Percentiles rank a stretch among this genome's conserved stretches.
These are phyloP conservation scores for Orthosia incerta DNA, from an alignment of 2,888 invertebrate genomes.

Conservation along the genomic window DNA sequence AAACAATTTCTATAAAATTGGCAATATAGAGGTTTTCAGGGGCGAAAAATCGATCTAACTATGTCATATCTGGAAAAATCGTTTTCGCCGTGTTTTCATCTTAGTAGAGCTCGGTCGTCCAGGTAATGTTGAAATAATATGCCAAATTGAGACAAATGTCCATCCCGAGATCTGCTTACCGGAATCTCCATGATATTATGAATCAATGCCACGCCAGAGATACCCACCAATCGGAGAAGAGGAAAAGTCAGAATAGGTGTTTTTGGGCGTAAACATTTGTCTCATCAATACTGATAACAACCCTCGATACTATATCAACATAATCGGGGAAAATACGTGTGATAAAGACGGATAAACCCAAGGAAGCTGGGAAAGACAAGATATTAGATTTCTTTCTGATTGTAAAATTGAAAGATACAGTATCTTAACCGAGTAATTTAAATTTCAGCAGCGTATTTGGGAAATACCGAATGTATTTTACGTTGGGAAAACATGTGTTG, in stretches of 20 bases:
- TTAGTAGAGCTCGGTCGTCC: no score
- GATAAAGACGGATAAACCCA: constrained; percentile 36
- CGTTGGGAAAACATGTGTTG: neutral
- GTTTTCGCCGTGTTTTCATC: no score
- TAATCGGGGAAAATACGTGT: constrained; percentile 32
- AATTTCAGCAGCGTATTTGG: constrained; percentile 6
- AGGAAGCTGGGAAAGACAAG: constrained; percentile 23
- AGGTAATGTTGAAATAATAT: neutral
- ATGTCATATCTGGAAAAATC: no score
- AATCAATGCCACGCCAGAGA: constrained; percentile 14
- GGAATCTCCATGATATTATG: constrained; percentile 18
- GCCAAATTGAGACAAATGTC: neutral
- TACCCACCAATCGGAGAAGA: constrained; percentile 28
- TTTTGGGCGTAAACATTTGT: constrained; percentile 14
- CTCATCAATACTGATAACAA: constrained; percentile 33
- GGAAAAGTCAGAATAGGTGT: constrained; percentile 4
- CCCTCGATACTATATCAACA: neutral
- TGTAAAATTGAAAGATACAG: constrained; percentile 8
- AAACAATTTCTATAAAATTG: no score
- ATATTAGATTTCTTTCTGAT: constrained; percentile 34
- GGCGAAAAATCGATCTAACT: no score
- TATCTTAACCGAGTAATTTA: neutral
- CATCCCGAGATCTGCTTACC: neutral
- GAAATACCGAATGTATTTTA: constrained; percentile 4
- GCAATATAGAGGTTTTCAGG: no score